Base-by-base conservation (phyloP, 2,797 vertebrate genomes). In the Myiothlypis coronata region DNA sequence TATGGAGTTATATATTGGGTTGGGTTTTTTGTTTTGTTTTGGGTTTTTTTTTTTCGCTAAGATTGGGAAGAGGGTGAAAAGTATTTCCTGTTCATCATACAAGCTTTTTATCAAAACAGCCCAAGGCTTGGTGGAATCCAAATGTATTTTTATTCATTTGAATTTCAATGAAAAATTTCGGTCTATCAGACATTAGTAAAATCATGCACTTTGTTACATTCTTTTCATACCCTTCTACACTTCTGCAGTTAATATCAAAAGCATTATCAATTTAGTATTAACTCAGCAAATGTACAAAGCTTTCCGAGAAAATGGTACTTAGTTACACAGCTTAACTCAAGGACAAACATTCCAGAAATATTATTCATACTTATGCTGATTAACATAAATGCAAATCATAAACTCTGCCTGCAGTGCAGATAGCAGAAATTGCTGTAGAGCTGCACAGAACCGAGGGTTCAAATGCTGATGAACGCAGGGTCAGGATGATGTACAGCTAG, bases 331-430 rank as follows among this genome's bases (percentile, higher is more conserved):
- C 88, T 95, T 94, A 95, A 91, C 93, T 91, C 80, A 89, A 95
- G 93, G 57, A 90, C 69, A 88, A 63, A 92, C 94, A 96, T 96
- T 96, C 95, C 96, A 95, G 80, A 80, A 95, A 94, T 95, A 95
- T 93, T 95, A 93, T 95, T 96, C 95, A 95, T 96, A 91, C 91
- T 96, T 95, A 46, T 0, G 19, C 86, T 91, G 85, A 95, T 96
- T 96, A 96, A 84, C 96, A 95, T 95, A 96, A 95, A 96, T 95
- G 96, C 92, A 96, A 95, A 95, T 94, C 63, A 61, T 92, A 93
- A 94, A 90, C 68, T 93, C 44, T 90, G 13, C 43, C 80, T 64
- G 77, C 86, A 94, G 70, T 67, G 44, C 92, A 88, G 47, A 86
- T 30, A 67, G 79, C 79, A 92, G 60, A 87, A 93, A 52, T 80